phyloP scores from a whole-genome alignment of 2,888 invertebrate species.

The Drosophila quinaria region DNA sequence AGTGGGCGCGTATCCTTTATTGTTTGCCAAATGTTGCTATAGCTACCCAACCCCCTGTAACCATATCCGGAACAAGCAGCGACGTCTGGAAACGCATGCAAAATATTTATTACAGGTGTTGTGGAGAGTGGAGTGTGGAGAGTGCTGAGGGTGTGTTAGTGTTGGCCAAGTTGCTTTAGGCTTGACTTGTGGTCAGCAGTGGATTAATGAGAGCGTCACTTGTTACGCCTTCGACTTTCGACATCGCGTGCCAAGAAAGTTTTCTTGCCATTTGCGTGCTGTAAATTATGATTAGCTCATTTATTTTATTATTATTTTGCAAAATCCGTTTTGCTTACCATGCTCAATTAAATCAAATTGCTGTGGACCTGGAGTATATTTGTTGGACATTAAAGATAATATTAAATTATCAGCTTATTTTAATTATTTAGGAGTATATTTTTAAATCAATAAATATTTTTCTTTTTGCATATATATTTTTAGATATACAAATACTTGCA shows the following conservation, averaged over 20 bases:
- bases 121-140: conserved; percentile 9
- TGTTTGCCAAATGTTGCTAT: conserved; percentile 81
- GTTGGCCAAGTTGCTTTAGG: conserved; percentile 15
- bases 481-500: background rate
- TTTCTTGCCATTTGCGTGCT: conserved; percentile 60
- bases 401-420: too few relatives aligned
- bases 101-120: conserved; percentile 44
- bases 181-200: conserved; percentile 40
- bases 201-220: conserved; percentile 49
- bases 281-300: conserved; percentile 66
- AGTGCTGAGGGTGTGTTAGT: background rate
- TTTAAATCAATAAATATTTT: too few relatives aligned
- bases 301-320: conserved; percentile 50
- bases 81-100: conserved; percentile 49
- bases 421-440: too few relatives aligned
- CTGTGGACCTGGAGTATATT: background rate
- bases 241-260: conserved; percentile 36
- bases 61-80: conserved; percentile 24
- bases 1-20: conserved; percentile 39
- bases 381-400: background rate
- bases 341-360: conserved; percentile 21
- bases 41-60: conserved; percentile 74
- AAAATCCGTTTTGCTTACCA: conserved; percentile 25
- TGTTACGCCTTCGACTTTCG: conserved; percentile 60
- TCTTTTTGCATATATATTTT: too few relatives aligned